Base-by-base conservation (phyloP, 2,797 vertebrate genomes). In the Gymnothorax reevesii region DNA sequence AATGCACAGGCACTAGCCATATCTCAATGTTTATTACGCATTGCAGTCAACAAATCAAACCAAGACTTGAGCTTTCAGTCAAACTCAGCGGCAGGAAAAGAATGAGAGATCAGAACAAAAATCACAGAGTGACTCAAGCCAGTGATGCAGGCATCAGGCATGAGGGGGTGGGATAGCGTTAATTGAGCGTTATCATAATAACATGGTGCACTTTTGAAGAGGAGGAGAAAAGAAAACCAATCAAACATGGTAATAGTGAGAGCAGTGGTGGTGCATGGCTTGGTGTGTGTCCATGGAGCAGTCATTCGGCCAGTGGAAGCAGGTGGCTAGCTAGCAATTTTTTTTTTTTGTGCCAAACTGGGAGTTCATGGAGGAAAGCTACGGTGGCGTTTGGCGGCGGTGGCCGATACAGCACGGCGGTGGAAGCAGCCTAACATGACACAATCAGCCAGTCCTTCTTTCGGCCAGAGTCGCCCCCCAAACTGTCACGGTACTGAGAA, bases 91-190 rank as follows among this genome's bases (percentile, higher is more conserved):
- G 82, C 80, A 27, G 27, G 75, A 55, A 54, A 20, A 84, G 57
- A 83, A 71, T 80, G 42, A 62, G 42, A 62, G 42, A 73, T n/a
- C 60, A 77, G 82, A 71, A 52, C 33, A 59, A 83, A 42, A 15
- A 57, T 73, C 57, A 20, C 94, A 92, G 92, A 91, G 93, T 93
- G 94, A 92, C 87, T 90, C 91, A 89, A 87, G 90, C 86, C 89
- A 42, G 87, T 9, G 92, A 92, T 93, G 94, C 95, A 96, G 95
- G 96, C 95, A 91, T 95, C 94, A 96, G 94, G 95, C 95, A 95
- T 94, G 94, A 93, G 89, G 91, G 92, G 90, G 71, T 87, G 22
- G 90, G 87, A 87, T 87, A 89, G 89, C 90, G 91, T 93, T 93
- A 90, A 92, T 89, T 93, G 90, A 92, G 89, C 88, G 15, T 54